Percentiles rank a stretch among this genome's conserved stretches.
Conservation (phyloP, 2,888 invertebrate species). For the Pterostichus niger region DNA sequence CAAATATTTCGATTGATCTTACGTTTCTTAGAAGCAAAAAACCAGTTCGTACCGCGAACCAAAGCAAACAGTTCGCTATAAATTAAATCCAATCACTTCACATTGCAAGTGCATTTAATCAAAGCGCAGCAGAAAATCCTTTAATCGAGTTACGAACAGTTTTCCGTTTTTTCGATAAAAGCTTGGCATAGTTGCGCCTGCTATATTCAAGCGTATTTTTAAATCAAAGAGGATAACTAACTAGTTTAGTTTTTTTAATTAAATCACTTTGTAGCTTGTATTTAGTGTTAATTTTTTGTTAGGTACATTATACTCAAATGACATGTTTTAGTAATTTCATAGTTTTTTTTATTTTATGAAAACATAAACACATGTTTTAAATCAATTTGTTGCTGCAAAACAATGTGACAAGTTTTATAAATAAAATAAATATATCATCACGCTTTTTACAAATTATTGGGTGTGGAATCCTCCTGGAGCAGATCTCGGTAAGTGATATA, state of each 20-base stretch:
- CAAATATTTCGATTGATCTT: background rate
- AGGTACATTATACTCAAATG: background rate
- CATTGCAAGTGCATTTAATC: background rate
- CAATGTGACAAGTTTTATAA: too few species aligned
- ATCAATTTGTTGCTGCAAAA: too few species aligned
- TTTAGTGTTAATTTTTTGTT: background rate
- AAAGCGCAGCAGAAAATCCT: background rate
- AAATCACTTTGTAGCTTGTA: background rate
- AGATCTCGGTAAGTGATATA: too few species aligned
- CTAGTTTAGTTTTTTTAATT: slow-evolving; percentile 3
- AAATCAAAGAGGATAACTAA: slow-evolving; percentile 3
- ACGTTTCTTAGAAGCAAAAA: background rate
- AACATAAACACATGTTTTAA: too few species aligned
- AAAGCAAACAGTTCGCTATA: background rate
- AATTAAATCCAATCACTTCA: slow-evolving; percentile 11
- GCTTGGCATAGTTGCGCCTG: background rate
- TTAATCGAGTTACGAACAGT: slow-evolving; percentile 12
- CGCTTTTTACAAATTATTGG: too few species aligned
- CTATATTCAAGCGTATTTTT: background rate
- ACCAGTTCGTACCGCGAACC: background rate
- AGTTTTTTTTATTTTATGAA: too few species aligned
- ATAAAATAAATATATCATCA: too few species aligned
- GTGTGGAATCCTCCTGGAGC: too few species aligned
- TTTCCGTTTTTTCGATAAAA: slow-evolving; percentile 3
- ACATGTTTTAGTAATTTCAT: background rate